phyloP scores from a whole-genome alignment of 2,888 invertebrate genomes.

The Synanthedon tipuliformis region DNA sequence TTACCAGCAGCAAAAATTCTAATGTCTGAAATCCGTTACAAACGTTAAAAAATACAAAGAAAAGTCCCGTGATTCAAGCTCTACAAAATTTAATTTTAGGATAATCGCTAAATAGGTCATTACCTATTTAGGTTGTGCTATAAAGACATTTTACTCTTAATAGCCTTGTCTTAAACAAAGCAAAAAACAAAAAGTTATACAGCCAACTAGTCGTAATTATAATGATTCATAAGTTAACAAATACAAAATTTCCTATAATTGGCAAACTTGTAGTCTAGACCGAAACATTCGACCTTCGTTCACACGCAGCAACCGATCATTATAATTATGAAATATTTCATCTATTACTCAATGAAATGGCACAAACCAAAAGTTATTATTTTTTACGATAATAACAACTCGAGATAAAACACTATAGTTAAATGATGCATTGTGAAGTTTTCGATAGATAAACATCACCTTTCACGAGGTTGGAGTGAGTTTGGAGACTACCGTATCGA shows the following conservation, averaged over 20 bases:
- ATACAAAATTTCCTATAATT: not conserved
- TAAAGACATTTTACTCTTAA: too few relatives aligned
- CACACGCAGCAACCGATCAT: not conserved
- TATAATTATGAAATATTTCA: not conserved
- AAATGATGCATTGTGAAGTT: conserved; percentile 3
- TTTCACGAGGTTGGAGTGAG: conserved; percentile 3
- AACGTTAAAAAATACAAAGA: too few relatives aligned
- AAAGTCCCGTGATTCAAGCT: too few relatives aligned
- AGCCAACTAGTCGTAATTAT: too few relatives aligned
- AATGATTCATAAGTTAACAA: too few relatives aligned
- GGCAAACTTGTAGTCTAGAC: not conserved
- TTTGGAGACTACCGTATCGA: conserved; percentile 1
- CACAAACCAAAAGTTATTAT: not conserved
- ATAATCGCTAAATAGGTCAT: too few relatives aligned
- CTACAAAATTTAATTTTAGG: too few relatives aligned
- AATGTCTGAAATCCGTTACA: too few relatives aligned
- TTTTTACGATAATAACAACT: conserved; percentile 6
- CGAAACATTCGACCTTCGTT: not conserved
- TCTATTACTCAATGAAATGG: not conserved
- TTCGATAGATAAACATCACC: conserved; percentile 1
- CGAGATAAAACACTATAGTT: conserved; percentile 4
- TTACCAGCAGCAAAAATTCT: too few relatives aligned
- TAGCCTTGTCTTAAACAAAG: too few relatives aligned
- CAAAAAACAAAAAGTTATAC: too few relatives aligned
- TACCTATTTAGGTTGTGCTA: too few relatives aligned